Evolutionary conservation across 2,797 vertebrate genomes (phyloP).

Genomic region (Peromyscus nudipes): DNA sequence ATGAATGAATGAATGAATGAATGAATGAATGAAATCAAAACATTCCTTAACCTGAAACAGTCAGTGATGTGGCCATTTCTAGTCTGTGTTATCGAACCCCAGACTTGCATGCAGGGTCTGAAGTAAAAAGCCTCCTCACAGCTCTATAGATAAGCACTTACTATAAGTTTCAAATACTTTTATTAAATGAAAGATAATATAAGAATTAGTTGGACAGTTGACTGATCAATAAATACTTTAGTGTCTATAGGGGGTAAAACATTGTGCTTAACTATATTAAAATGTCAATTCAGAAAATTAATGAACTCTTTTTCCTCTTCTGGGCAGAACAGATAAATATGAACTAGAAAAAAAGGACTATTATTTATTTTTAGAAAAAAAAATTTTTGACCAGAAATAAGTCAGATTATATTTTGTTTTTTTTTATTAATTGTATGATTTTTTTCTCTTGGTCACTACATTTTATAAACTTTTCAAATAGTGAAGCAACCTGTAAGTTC

Average conservation of each 20-base stretch:
- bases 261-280: constrained; percentile 3
- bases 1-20: background rate
- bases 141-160: background rate
- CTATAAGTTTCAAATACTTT: constrained; percentile 30
- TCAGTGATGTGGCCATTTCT: background rate
- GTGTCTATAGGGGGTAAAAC: background rate
- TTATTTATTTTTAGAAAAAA: constrained; percentile 46
- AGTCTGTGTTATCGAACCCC: background rate
- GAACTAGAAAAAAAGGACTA: background rate
- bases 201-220: background rate
- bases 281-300: constrained; percentile 53
- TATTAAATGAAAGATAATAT: constrained; percentile 15
- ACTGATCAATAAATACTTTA: background rate
- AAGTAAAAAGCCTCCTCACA: background rate
- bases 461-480: background rate
- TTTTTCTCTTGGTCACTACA: background rate
- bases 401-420: background rate
- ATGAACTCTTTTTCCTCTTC: background rate
- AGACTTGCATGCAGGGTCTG: background rate
- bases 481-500: background rate
- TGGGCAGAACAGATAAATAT: background rate
- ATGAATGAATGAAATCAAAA: background rate
- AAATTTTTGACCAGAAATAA: background rate
- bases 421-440: background rate
- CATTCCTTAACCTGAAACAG: background rate